phyloP scores from a whole-genome alignment of 2,888 invertebrate species.

The Aproaerema taeniolella region DNA sequence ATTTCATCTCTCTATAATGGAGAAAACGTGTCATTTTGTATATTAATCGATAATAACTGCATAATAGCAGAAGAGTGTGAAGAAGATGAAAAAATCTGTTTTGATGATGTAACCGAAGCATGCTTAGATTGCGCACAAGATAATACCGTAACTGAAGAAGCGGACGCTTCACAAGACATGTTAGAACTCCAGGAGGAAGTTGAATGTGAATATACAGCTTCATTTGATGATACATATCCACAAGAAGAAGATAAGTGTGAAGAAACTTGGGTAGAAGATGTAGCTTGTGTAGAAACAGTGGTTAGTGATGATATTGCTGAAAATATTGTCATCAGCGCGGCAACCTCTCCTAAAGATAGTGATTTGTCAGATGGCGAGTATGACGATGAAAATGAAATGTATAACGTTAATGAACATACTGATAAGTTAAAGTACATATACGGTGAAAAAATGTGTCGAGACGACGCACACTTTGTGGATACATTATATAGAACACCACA shows the following conservation, averaged over 20 bases:
- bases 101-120: slow-evolving; percentile 43
- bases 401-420: slow-evolving; percentile 15
- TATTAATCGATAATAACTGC: slow-evolving; percentile 59
- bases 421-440: slow-evolving; percentile 45
- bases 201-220: slow-evolving; percentile 29
- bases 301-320: slow-evolving; percentile 62
- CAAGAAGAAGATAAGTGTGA: slow-evolving; percentile 39
- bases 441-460: slow-evolving; percentile 46
- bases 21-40: slow-evolving; percentile 61
- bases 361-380: slow-evolving; percentile 29
- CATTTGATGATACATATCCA: slow-evolving; percentile 28
- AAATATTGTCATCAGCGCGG: slow-evolving; percentile 45
- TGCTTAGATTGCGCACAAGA: slow-evolving; percentile 32
- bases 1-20: slow-evolving; percentile 54
- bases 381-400: slow-evolving; percentile 27
- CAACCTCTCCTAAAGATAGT: slow-evolving; percentile 35
- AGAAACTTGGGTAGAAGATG: slow-evolving; percentile 63
- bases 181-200: slow-evolving; percentile 19
- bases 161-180: slow-evolving; percentile 19
- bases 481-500: slow-evolving; percentile 56
- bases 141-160: slow-evolving; percentile 20
- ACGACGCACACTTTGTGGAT: slow-evolving; percentile 50
- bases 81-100: slow-evolving; percentile 46
- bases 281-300: slow-evolving; percentile 66
- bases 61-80: slow-evolving; percentile 54